Evolutionary conservation across 2,113 vertebrate species (phyloP), one percentile per base, ranked within the genome.

Genomic region (Takifugu bimaculatus): DNA sequence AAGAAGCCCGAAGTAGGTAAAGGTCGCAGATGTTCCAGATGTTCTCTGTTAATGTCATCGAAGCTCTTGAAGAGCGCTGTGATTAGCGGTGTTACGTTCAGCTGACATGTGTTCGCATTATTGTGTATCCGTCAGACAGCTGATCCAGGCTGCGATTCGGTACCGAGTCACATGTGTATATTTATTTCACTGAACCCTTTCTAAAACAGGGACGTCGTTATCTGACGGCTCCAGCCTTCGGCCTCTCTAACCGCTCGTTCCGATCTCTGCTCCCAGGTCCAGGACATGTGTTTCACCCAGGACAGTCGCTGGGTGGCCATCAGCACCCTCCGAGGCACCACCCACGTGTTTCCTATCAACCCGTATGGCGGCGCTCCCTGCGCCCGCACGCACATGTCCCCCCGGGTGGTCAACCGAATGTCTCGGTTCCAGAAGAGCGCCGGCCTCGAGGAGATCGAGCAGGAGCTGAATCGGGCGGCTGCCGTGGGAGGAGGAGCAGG

Each of bases 351-450:
- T 52, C 96, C 97, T 20, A 93, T 98, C 84, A 98, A 97, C 42
- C 94, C 96, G 0, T 99, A 99, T 0, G 97, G 97, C 0, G 96
- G 97, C 0, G 91, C 93, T 55, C 95, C 96, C 43, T 98, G 96
- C 2, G 94, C 96, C 13, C 93, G 96, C 6, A 98, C 97, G 0
- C 96, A 99, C 75, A 95, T 96, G 94, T 98, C 96, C 1, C 95
- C 96, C 0, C 92, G 95, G 0, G 97, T 99, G 20, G 97, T 98
- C 43, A 98, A 98, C 78, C 93, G 97, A 67, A 95, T 99, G 93
- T 98, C 96, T 70, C 95, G 96, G 58, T 99, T 99, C 86, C 97
- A 99, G 72, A 98, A 98, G 86, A 99, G 97, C 2, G 97, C 97
- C 0, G 97, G 97, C 13, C 82, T 99, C 76, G 97, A 98, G 78